Evolutionary conservation across 2,113 vertebrate species (phyloP).

Genomic region (Anguilla rostrata): DNA sequence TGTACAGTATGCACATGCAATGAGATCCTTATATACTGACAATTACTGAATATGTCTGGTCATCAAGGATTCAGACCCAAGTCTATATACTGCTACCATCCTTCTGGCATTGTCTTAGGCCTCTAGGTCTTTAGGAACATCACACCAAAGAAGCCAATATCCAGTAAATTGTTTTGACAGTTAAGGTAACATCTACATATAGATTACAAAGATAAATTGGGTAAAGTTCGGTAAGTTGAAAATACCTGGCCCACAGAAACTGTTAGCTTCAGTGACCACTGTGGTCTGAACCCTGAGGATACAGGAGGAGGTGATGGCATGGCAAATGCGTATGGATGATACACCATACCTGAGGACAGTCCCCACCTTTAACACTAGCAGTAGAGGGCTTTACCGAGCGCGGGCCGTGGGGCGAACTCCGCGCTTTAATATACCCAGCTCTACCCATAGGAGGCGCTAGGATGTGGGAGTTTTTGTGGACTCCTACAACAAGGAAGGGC

Average conservation of each 20-base stretch:
- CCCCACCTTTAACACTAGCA: slow-evolving; percentile 53
- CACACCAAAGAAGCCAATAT: not conserved
- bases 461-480: slow-evolving; percentile 44
- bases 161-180: not conserved
- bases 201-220: not conserved
- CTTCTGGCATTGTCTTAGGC: not conserved
- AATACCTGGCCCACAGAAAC: not conserved
- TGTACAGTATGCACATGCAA: slow-evolving; percentile 9
- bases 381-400: slow-evolving; percentile 48
- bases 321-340: slow-evolving; percentile 37
- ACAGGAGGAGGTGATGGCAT: slow-evolving; percentile 30
- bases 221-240: not conserved
- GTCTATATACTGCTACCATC: not conserved
- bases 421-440: slow-evolving; percentile 44
- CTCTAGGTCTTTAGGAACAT: not conserved
- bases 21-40: not conserved
- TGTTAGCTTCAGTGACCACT: not conserved
- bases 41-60: not conserved
- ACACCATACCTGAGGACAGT: slow-evolving; percentile 45
- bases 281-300: not conserved
- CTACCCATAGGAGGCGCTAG: slow-evolving; percentile 46
- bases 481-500: slow-evolving; percentile 33
- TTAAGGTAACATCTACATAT: not conserved
- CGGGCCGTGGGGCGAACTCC: slow-evolving; percentile 46
- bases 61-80: not conserved